Conservation (phyloP, 2,888 invertebrate species). For the Stratiomys singularior region DNA sequence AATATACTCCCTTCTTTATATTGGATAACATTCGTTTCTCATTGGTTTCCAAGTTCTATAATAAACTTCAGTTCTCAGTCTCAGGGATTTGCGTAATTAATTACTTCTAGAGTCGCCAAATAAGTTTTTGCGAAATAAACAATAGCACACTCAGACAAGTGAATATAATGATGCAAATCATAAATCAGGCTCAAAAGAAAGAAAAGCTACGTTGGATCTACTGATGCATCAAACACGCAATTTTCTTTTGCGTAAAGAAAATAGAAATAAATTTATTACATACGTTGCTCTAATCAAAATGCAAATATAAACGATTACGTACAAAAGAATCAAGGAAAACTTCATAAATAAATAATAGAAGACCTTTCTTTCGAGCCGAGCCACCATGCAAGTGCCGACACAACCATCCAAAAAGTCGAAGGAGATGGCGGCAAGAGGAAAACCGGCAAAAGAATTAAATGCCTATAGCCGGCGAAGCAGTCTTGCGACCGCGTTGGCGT, state of each 20-base stretch:
- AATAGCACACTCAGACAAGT: too few relatives aligned
- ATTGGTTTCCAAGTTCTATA: too few relatives aligned
- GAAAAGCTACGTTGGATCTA: too few relatives aligned
- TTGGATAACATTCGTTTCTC: too few relatives aligned
- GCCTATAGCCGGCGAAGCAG: slow-evolving; percentile 17
- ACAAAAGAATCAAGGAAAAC: background rate
- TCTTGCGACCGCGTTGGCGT: background rate
- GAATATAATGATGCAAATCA: too few relatives aligned
- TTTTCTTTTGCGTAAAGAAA: background rate
- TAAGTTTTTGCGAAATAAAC: too few relatives aligned
- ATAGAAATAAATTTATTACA: background rate
- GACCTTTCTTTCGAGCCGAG: background rate
- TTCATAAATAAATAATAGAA: slow-evolving; percentile 7
- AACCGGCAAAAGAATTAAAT: slow-evolving; percentile 18
- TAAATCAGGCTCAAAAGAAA: too few relatives aligned
- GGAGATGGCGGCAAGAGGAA: slow-evolving; percentile 5
- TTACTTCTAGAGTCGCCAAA: too few relatives aligned
- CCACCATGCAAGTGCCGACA: background rate
- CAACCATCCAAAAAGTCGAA: slow-evolving; percentile 2
- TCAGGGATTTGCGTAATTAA: too few relatives aligned
- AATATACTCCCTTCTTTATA: too few relatives aligned
- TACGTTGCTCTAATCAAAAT: background rate
- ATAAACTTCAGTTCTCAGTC: too few relatives aligned
- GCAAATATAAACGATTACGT: slow-evolving; percentile 1
- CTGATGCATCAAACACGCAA: background rate